phyloP scores from a whole-genome alignment of 1,140 invertebrate genomes.

The Neuroterus valhalla region DNA sequence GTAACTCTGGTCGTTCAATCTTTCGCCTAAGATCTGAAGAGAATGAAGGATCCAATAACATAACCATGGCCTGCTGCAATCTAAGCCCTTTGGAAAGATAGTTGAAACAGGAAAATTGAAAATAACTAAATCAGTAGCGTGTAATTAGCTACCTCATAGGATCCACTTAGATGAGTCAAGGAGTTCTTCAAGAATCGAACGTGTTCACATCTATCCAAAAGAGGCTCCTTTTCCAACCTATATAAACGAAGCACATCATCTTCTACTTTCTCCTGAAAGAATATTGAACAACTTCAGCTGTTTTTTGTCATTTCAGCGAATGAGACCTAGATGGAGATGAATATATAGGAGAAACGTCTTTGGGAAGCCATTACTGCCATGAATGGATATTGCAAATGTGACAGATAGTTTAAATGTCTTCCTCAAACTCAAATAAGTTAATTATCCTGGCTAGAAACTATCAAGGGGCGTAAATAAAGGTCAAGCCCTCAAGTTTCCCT shows the following conservation, averaged over 20 bases:
- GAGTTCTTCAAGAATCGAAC: constrained; percentile 82
- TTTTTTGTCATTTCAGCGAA: too few relatives aligned
- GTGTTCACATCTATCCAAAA: constrained; percentile 81
- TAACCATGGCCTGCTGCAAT: constrained; percentile 96
- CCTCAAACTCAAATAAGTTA: too few relatives aligned
- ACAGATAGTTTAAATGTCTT: too few relatives aligned
- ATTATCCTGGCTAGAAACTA: too few relatives aligned
- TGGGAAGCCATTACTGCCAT: too few relatives aligned
- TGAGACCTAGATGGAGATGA: too few relatives aligned
- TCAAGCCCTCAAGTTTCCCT: too few relatives aligned
- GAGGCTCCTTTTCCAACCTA: constrained; percentile 77
- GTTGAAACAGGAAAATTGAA: constrained; percentile 37
- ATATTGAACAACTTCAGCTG: background rate
- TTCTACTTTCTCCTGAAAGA: constrained; percentile 82
- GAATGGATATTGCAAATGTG: too few relatives aligned
- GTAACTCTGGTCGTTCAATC: constrained; percentile 81
- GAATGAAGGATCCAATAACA: constrained; percentile 97
- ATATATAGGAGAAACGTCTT: too few relatives aligned
- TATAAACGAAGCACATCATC: constrained; percentile 79
- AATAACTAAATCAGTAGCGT: constrained; percentile 36
- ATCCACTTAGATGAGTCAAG: constrained; percentile 79
- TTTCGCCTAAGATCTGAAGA: constrained; percentile 86
- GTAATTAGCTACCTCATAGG: constrained; percentile 79
- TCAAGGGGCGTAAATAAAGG: too few relatives aligned
- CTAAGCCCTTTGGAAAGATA: constrained; percentile 80